A percentile compares a stretch with the other conserved stretches of the same genome.
phyloP scores from a whole-genome alignment of 2,797 vertebrate genomes.

The Microtus californicus region DNA sequence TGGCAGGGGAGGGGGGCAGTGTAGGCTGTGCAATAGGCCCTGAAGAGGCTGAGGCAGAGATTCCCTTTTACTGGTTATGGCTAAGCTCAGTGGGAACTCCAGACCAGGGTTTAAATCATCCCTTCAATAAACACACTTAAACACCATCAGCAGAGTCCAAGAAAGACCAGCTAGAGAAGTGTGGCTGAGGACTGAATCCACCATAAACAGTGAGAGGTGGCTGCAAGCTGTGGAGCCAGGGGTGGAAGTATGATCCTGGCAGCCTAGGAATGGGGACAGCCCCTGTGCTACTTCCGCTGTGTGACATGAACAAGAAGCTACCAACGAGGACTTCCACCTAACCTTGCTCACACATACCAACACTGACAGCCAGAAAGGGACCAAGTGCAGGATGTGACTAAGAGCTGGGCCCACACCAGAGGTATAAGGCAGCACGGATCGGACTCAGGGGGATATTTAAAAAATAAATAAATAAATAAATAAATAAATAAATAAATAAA shows the following conservation, averaged over 20 bases:
- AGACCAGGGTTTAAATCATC: background rate
- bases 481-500: too few relatives aligned
- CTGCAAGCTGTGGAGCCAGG: too few relatives aligned
- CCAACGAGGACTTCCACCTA: background rate
- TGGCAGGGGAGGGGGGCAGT: background rate
- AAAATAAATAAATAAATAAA: background rate
- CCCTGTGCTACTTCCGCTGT: background rate
- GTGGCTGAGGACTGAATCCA: background rate
- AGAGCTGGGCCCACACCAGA: background rate
- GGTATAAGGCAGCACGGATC: background rate
- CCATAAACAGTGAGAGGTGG: background rate
- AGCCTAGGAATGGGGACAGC: fast-evolving
- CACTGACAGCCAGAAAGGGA: background rate
- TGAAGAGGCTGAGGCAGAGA: background rate
- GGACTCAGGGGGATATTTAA: background rate
- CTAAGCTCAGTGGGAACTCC: background rate
- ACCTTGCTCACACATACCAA: background rate
- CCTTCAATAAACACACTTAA: background rate
- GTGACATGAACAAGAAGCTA: background rate
- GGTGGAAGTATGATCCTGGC: background rate
- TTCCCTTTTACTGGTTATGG: background rate
- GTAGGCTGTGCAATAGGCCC: background rate
- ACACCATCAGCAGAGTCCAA: too few relatives aligned
- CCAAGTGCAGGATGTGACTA: background rate
- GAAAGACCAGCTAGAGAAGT: too few relatives aligned